Evolutionary conservation across 2,888 invertebrate species (phyloP), one percentile per base, ranked within the genome.

Genomic region (Drosophila nigricruria): DNA sequence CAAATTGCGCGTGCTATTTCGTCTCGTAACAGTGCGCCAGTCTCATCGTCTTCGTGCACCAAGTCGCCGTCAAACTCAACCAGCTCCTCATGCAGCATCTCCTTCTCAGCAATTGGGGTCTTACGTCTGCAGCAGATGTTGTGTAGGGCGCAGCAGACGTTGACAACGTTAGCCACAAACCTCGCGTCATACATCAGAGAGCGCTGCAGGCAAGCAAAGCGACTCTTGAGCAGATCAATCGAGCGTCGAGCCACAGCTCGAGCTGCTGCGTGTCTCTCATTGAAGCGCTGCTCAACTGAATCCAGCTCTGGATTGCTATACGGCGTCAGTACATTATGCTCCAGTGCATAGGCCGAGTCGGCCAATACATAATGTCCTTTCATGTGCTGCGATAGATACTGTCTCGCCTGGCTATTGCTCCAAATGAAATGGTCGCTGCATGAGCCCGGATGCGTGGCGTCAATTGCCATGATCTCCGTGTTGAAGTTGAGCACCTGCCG

Each of bases 91-190:
- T 38, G 25, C 12, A 25, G 12, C 6, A 53, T 8, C 14, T 53
- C n/a, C 14, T 8, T 18, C 5, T 18, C 59, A n/a, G 32, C 18
- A 1, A 36, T 14, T 3, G 60, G 32, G 10, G 23, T 61, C 12
- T 16, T 52, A 2, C 32, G 52, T 32, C 42, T 27, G 25, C 32
- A 25, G 3, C 61, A 61, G 25, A 43, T 53, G 10, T 61, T 53
- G 32, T 61, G 61, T 12, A 60, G 9, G 14, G 52, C 60, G 40
- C 50, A 52, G n/a, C 52, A 61, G 1, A 61, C 52, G 12, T 42
- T 52, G n/a, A 42, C n/a, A 14, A 61, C 18, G 25, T 20, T 52
- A 12, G 14, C n/a, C 16, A 20, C 60, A 52, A 61, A 32, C 6
- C 8, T 25, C 18, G 32, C 12, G 1, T 43, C 43, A 14, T 61